Conservation (phyloP, 1,140 invertebrate species). For the Bombus polaris region DNA sequence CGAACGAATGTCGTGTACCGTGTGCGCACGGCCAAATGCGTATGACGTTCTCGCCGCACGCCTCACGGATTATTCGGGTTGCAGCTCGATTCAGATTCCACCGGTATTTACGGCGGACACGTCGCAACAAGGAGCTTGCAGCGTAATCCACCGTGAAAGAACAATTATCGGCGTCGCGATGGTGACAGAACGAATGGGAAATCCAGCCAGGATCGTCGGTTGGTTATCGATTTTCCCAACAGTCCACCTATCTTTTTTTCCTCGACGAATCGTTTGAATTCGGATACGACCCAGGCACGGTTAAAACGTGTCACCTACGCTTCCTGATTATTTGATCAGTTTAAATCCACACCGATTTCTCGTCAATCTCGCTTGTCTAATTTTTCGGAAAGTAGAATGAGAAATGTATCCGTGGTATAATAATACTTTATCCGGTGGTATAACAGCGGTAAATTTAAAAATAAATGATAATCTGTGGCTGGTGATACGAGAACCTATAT, state of each 20-base stretch:
- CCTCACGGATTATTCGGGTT: slow-evolving; percentile 33
- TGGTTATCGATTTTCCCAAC: slow-evolving; percentile 40
- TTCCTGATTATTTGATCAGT: slow-evolving; percentile 5
- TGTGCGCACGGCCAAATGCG: slow-evolving; percentile 22
- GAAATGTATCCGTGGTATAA: not conserved
- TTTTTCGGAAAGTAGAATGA: not conserved
- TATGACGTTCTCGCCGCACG: slow-evolving; percentile 48
- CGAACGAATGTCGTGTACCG: slow-evolving; percentile 34
- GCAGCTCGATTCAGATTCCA: slow-evolving; percentile 41
- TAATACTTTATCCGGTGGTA: not conserved
- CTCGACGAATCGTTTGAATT: not conserved
- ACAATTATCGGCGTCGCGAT: slow-evolving; percentile 44
- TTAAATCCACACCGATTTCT: not conserved
- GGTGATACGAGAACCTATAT: too few relatives aligned
- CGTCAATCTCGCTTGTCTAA: not conserved
- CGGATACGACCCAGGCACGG: not conserved
- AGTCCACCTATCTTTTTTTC: not conserved
- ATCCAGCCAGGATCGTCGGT: not conserved
- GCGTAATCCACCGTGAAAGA: slow-evolving; percentile 47
- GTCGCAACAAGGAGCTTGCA: slow-evolving; percentile 32
- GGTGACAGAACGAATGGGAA: slow-evolving; percentile 23
- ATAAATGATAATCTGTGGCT: not conserved
- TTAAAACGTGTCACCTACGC: slow-evolving; percentile 30
- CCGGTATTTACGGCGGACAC: slow-evolving; percentile 41
- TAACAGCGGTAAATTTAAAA: not conserved